Evolutionary conservation across 2,797 vertebrate genomes (phyloP).

Genomic region (Aldrovandia affinis): DNA sequence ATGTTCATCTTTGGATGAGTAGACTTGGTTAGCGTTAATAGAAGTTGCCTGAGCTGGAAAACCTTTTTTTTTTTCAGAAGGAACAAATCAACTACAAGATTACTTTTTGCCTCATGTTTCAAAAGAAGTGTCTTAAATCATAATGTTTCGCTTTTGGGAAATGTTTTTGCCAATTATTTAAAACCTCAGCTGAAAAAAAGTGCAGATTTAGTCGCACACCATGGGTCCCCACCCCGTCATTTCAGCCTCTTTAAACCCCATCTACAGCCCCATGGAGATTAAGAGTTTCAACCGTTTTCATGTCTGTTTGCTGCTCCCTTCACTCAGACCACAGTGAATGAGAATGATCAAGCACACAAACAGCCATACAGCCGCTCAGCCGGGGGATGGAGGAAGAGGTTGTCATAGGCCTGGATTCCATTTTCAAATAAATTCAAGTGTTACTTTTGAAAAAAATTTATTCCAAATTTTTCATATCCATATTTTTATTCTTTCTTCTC

Average conservation of each 20-base stretch:
- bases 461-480: no score
- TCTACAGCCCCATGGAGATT: neutral
- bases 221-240: neutral
- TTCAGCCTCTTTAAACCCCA: neutral
- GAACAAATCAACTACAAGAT: neutral
- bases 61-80: neutral
- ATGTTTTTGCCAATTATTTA: neutral
- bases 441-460: no score
- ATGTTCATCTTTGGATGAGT: no score
- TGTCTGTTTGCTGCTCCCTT: neutral
- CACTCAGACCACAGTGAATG: no score
- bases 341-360: no score
- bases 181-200: neutral
- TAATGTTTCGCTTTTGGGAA: neutral
- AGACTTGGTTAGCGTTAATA: no score
- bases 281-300: neutral
- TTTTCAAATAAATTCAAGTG: no score
- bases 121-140: neutral
- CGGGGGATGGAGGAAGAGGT: no score
- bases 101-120: neutral
- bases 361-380: no score
- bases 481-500: no score
- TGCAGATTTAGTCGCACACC: neutral
- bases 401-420: no score
- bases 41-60: neutral